phyloP scores from a whole-genome alignment of 2,797 vertebrate genomes.

The Sebastes minor region DNA sequence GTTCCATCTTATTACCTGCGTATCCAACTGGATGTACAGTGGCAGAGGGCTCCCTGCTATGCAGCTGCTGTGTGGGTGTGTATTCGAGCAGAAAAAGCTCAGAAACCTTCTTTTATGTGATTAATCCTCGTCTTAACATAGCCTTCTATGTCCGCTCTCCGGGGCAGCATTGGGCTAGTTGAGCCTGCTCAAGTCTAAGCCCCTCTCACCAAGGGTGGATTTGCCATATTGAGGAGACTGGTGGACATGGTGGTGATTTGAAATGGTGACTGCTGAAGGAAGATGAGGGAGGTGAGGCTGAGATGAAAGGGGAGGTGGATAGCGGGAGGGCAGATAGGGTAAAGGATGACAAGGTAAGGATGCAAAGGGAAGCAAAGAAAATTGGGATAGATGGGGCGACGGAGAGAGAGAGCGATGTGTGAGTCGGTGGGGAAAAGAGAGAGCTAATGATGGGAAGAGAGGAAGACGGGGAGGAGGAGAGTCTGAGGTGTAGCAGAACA shows the following conservation, averaged over 20 bases:
- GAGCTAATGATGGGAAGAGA: slow-evolving; percentile 47
- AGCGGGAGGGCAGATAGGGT: slow-evolving; percentile 6
- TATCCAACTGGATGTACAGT: slow-evolving; percentile 41
- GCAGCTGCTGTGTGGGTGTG: slow-evolving; percentile 22
- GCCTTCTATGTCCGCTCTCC: slow-evolving; percentile 32
- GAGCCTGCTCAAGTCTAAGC: slow-evolving; percentile 46
- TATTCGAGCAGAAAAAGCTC: slow-evolving; percentile 24
- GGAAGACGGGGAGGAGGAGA: neutral
- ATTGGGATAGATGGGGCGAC: neutral
- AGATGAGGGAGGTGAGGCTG: slow-evolving; percentile 21
- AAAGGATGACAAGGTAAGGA: slow-evolving; percentile 35
- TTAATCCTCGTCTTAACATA: slow-evolving; percentile 63
- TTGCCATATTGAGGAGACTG: slow-evolving; percentile 34
- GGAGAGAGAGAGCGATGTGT: neutral
- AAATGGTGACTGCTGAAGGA: slow-evolving; percentile 24
- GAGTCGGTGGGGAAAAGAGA: neutral
- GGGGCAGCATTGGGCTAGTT: slow-evolving; percentile 10
- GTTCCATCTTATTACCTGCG: slow-evolving; percentile 67
- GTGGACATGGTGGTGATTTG: slow-evolving; percentile 44
- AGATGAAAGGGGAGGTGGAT: slow-evolving; percentile 35
- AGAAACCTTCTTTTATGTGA: slow-evolving; percentile 47
- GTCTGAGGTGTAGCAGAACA: slow-evolving; percentile 7
- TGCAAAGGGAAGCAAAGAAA: slow-evolving; percentile 20
- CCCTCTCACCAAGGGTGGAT: slow-evolving; percentile 47
- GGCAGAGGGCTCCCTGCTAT: slow-evolving; percentile 20